These are phyloP conservation scores for Pangasianodon hypophthalmus DNA, from an alignment of 2,113 vertebrate genomes.

Conservation along the genomic window DNA sequence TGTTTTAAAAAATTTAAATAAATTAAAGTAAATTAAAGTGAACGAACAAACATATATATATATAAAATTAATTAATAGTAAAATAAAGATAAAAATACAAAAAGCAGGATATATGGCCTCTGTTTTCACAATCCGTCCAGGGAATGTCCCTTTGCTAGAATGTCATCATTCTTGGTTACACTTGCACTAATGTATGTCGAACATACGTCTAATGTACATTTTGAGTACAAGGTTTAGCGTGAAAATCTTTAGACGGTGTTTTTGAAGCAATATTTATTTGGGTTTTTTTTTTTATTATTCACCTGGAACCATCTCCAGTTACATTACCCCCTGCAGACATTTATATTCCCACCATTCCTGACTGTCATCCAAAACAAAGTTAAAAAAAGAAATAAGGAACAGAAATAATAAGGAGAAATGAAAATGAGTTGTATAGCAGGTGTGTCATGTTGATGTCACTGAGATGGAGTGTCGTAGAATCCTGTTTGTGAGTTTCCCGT, in stretches of 20 bases:
- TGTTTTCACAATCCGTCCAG: not conserved
- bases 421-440: not conserved
- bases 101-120: not conserved
- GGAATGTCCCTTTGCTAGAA: not conserved
- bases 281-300: not conserved
- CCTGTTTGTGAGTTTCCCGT: not conserved
- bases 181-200: not conserved
- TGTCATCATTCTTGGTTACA: not conserved
- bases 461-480: not conserved
- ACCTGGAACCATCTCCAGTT: not conserved
- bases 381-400: not conserved
- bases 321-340: not conserved
- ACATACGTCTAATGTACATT: too few relatives aligned
- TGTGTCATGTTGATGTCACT: not conserved
- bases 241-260: not conserved
- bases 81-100: not conserved
- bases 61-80: too few relatives aligned
- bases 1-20: not conserved
- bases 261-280: not conserved
- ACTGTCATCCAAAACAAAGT: not conserved
- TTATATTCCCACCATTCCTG: not conserved
- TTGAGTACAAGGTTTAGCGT: not conserved
- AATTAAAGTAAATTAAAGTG: not conserved
- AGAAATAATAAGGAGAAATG: constrained; percentile 8
- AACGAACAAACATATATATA: not conserved